phyloP scores from a whole-genome alignment of 1,140 invertebrate species.

The Dufourea novaeangliae region DNA sequence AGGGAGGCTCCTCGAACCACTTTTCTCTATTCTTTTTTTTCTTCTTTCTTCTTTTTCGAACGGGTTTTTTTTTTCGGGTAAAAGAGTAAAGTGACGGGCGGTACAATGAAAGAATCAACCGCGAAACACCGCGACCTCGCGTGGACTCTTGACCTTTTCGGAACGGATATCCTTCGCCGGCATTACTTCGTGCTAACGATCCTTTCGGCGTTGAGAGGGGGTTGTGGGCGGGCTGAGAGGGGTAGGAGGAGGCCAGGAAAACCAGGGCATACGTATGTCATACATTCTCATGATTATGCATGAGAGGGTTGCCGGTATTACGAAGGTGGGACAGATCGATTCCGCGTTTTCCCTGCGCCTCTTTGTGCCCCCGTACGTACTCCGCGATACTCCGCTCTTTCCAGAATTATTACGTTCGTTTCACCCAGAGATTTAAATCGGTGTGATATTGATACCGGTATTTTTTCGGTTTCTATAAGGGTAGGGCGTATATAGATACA shows the following conservation, averaged over 20 bases:
- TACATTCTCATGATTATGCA: conserved; percentile 78
- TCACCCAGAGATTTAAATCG: too few species aligned
- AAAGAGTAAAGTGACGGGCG: not conserved
- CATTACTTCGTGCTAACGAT: conserved; percentile 77
- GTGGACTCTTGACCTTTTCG: conserved; percentile 79
- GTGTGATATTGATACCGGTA: too few species aligned
- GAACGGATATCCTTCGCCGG: conserved; percentile 73
- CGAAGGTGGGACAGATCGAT: conserved; percentile 74
- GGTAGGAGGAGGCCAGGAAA: conserved; percentile 43
- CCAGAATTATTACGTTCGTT: not conserved
- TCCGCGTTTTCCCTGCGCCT: conserved; percentile 58
- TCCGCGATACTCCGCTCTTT: not conserved
- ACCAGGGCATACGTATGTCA: conserved; percentile 70
- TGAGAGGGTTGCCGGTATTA: conserved; percentile 66
- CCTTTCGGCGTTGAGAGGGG: conserved; percentile 63
- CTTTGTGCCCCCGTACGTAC: conserved; percentile 30
- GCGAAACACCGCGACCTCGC: conserved; percentile 63
- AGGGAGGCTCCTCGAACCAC: not conserved
- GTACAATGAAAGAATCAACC: conserved; percentile 60
- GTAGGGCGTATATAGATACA: too few species aligned
- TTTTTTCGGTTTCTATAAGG: too few species aligned
- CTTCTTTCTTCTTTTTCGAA: not conserved
- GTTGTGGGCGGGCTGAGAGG: conserved; percentile 28
- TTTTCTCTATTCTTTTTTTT: not conserved
- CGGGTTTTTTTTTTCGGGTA: too few species aligned